A percentile compares a stretch with the other conserved stretches of the same genome.
Conservation (phyloP, 2,797 vertebrate species). For the Platyrinchus mystaceus region DNA sequence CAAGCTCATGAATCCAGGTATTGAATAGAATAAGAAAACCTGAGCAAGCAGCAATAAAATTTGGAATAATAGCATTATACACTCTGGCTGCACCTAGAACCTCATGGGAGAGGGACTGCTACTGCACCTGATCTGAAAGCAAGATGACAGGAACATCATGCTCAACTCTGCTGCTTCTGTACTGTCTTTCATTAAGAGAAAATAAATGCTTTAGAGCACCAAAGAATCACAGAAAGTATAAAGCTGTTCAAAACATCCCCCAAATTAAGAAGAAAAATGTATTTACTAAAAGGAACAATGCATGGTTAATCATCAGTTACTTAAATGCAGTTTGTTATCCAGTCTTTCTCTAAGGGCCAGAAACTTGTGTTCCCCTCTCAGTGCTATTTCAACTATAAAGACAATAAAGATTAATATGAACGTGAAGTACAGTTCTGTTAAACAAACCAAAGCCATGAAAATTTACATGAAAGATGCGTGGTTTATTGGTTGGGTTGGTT, state of each 20-base stretch:
- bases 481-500: background rate
- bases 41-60: background rate
- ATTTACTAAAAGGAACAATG: background rate
- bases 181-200: background rate
- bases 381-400: background rate
- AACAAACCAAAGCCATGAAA: background rate
- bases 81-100: fast-evolving
- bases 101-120: background rate
- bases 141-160: background rate
- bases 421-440: background rate
- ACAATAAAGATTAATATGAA: background rate
- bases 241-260: background rate
- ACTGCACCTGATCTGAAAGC: background rate
- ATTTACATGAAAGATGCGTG: background rate
- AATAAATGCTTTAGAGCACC: background rate
- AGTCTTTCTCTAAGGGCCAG: background rate
- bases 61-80: background rate
- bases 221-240: background rate
- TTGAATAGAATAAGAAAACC: background rate
- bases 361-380: background rate
- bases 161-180: background rate
- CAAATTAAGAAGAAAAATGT: background rate
- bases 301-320: background rate
- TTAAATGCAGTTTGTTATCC: background rate
- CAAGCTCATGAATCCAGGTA: background rate